Base-by-base conservation (phyloP, 2,888 invertebrate species). In the Lasioglossum villosulum region DNA sequence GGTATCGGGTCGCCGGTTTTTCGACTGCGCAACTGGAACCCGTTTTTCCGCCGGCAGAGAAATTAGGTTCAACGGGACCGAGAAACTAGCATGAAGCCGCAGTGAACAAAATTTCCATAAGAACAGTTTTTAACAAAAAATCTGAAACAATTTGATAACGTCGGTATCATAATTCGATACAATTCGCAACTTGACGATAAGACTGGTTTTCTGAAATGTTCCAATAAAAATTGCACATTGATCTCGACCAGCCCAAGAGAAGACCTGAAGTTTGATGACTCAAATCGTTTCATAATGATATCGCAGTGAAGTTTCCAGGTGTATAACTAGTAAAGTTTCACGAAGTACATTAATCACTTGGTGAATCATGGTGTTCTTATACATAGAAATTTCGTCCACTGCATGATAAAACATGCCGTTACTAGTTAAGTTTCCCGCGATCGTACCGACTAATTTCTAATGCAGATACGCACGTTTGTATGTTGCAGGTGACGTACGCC, bases 401-500 rank as follows among this genome's bases (percentile, higher is more conserved):
- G 52, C 39, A 79, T 88, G 80, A 89, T 89, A 86, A 86, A 84
- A 83, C 74, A 79, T 48, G 80, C 63, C 77, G 80, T 84, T 80
- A 78, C 70, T 83, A 68, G 80, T 88, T 86, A 86, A 82, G 83
- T 80, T 83, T 83, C 80, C 83, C 52, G 80, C 76, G 63, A 84
- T 75, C 78, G 82, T 81, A 75, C 75, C 66, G 71, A 66, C 70
- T 82, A 85, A 80, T 87, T 84, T 86, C 86, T 89, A 86, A 90
- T 87, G 84, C 90, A 73, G 72, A 87, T 83, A 75, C 82, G 84
- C 42, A 42, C 80, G 84, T 89, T 89, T 84, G 85, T 90, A 83
- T 92, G 92, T 95, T 94, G 2, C 94, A 95, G 95, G 92, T 93
- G 91, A 91, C 88, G 88, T 86, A 88, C 91, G 86, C 90, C 91